A percentile compares a stretch with the other conserved stretches of the same genome.
These are phyloP conservation scores for Sebastes minor DNA, from an alignment of 2,797 vertebrate genomes.

Conservation along the genomic window DNA sequence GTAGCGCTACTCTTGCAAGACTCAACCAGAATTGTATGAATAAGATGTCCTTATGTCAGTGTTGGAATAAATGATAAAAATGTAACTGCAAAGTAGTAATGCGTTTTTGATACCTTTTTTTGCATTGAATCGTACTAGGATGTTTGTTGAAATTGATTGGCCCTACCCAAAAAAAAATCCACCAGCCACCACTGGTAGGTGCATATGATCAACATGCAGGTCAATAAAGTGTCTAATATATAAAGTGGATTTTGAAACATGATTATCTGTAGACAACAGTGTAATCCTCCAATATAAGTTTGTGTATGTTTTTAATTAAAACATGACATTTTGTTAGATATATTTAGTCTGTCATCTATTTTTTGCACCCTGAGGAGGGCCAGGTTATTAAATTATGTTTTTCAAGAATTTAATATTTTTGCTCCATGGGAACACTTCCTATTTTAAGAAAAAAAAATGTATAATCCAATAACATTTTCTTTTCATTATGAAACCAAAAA, in stretches of 20 bases:
- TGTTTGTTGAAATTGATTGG: too few relatives aligned
- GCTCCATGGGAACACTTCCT: not conserved
- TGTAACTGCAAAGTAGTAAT: too few relatives aligned
- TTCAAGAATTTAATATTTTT: not conserved
- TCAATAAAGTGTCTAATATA: not conserved
- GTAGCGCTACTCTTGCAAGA: too few relatives aligned
- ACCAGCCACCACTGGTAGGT: too few relatives aligned
- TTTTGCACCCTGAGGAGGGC: not conserved
- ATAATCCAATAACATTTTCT: not conserved
- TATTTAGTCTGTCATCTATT: not conserved
- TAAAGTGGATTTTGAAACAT: not conserved
- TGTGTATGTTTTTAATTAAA: not conserved
- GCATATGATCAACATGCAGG: not conserved
- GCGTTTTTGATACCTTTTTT: too few relatives aligned
- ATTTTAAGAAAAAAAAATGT: not conserved
- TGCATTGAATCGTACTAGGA: too few relatives aligned
- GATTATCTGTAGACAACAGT: not conserved
- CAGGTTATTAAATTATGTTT: not conserved
- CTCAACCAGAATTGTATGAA: too few relatives aligned
- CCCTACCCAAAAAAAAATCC: too few relatives aligned
- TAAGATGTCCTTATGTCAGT: too few relatives aligned
- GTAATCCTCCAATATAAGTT: not conserved
- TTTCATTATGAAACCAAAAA: not conserved
- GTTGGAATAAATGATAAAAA: too few relatives aligned
- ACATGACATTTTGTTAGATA: not conserved